Conservation (phyloP, 2,797 vertebrate genomes). For the Euthynnus affinis region DNA sequence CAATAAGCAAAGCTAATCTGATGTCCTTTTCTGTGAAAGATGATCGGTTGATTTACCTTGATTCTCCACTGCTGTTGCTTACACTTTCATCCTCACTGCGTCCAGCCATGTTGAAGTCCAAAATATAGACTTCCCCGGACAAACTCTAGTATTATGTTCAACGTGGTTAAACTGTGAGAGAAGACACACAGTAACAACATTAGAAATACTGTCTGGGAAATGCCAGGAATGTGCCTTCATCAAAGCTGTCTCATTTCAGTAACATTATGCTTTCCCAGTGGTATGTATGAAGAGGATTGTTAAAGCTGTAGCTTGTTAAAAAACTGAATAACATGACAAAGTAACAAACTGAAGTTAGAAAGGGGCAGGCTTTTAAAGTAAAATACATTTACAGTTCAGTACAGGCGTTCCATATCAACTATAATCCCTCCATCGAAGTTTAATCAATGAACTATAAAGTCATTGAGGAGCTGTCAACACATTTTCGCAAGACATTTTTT, state of each 20-base stretch:
- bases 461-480: slow-evolving; percentile 23
- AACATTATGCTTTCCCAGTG: background rate
- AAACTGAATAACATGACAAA: background rate
- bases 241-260: background rate
- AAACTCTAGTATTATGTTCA: slow-evolving; percentile 43
- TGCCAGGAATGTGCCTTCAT: background rate
- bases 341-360: background rate
- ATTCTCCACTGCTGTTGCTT: slow-evolving; percentile 97
- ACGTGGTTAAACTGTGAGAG: slow-evolving; percentile 68
- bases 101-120: slow-evolving; percentile 93
- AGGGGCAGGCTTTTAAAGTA: background rate
- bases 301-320: background rate
- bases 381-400: background rate
- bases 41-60: slow-evolving; percentile 87
- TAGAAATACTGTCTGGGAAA: background rate
- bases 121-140: slow-evolving; percentile 58
- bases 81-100: slow-evolving; percentile 96
- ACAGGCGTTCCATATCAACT: background rate
- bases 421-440: slow-evolving; percentile 1
- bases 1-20: background rate
- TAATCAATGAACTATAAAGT: background rate
- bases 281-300: background rate
- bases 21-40: background rate
- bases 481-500: background rate
- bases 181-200: slow-evolving; percentile 22